Evolutionary conservation across 2,888 invertebrate species (phyloP).

Genomic region (Stenoptilia bipunctidactyla): DNA sequence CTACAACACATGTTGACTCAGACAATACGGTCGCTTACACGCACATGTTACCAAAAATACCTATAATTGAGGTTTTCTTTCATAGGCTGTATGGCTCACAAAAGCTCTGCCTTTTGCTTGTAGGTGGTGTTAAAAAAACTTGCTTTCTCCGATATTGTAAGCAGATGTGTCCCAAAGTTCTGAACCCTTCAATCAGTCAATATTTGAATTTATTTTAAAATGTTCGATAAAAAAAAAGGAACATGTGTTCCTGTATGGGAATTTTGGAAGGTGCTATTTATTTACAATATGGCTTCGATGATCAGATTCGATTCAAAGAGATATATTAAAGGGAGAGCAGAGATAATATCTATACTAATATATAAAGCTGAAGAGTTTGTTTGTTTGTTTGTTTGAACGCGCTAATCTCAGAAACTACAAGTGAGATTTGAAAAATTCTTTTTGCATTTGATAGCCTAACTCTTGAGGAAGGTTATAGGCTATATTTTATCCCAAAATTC

Average conservation of each 20-base stretch:
- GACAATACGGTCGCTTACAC: conserved; percentile 27
- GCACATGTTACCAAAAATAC: conserved; percentile 36
- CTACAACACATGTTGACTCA: conserved; percentile 20
- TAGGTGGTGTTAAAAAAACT: conserved; percentile 22
- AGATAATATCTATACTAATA: too few relatives aligned
- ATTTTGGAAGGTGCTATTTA: conserved; percentile 10
- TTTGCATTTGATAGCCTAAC: too few relatives aligned
- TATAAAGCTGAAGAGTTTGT: too few relatives aligned
- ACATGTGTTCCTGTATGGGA: conserved; percentile 25
- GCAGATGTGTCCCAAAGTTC: conserved; percentile 52
- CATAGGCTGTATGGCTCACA: conserved; percentile 8
- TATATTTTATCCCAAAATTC: too few relatives aligned
- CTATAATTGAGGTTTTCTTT: conserved; percentile 20
- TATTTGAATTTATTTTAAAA: conserved; percentile 44
- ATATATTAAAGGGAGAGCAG: too few relatives aligned
- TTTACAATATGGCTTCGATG: neutral
- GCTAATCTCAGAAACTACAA: too few relatives aligned
- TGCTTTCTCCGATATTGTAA: conserved; percentile 17
- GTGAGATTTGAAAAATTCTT: too few relatives aligned
- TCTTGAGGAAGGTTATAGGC: too few relatives aligned
- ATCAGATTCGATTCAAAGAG: neutral
- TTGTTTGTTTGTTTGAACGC: too few relatives aligned
- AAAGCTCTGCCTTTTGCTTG: conserved; percentile 43
- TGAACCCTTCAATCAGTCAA: conserved; percentile 67
- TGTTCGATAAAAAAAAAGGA: conserved; percentile 19